Base-by-base conservation (phyloP, 2,797 vertebrate species). In the Diglossa cyanea region DNA sequence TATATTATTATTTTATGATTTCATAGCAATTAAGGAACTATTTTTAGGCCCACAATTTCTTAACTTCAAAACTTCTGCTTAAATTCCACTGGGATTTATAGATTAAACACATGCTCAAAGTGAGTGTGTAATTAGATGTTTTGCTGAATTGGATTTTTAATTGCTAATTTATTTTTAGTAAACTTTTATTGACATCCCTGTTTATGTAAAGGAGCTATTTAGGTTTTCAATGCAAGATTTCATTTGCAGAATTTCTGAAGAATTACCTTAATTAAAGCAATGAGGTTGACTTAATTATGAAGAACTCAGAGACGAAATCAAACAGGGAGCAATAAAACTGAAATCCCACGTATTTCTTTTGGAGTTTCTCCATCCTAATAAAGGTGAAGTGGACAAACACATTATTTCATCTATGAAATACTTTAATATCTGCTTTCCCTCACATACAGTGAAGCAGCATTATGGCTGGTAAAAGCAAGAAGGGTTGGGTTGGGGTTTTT, bases 71-170 rank as follows among this genome's bases (percentile, higher is more conserved):
- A 76, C 5, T 17, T 53, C 40, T 61, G 11, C 7, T 47, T 71
- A 65, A 83, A 80, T 86, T 79, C 50, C 20, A n/a, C 26, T 13
- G 37, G 10, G 39, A 30, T 68, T 55, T 76, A n/a, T 35, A 26
- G 23, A 85, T 90, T 67, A 73, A 90, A 77, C 15, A 62, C 17
- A 48, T 58, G 24, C 26, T 67, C 90, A 39, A 72, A 87, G 13
- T 40, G 35, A 70, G 12, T 17, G 11, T 54, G 62, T 79, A 85
- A 91, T 85, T 76, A 88, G 68, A 86, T 28, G 19, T 71, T 86
- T 84, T 86, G 24, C 35, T 80, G 73, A 92, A 90, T 35, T 88
- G 20, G 37, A 85, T 80, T 37, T 86, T 86, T 61, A 90, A 91
- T 67, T 82, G 75, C 3, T 48, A 85, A 78, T 54, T 28, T 73